Evolutionary conservation across 1,140 invertebrate species (phyloP).

Genomic region (Ips nitidus): DNA sequence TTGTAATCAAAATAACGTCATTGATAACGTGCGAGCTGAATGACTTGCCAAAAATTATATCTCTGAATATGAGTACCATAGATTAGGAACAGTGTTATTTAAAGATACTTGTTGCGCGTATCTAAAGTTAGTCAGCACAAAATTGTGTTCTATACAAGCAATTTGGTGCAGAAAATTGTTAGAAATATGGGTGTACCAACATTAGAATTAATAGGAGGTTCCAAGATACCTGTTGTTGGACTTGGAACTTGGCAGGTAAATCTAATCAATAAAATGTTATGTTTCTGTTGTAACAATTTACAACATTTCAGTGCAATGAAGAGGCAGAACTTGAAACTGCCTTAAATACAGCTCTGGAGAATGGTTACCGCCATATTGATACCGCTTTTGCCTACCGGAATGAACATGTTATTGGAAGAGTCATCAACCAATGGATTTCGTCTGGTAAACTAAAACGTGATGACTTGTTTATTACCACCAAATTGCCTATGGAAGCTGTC

Average conservation of each 20-base stretch:
- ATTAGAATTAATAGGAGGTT: constrained; percentile 14
- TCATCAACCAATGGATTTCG: constrained; percentile 71
- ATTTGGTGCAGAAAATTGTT: too few relatives aligned
- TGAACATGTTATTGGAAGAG: constrained; percentile 74
- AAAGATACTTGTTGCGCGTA: too few relatives aligned
- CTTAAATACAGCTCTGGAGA: constrained; percentile 64
- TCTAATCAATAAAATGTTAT: background rate
- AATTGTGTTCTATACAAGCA: too few relatives aligned
- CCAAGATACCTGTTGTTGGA: constrained; percentile 37
- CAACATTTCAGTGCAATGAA: constrained; percentile 15
- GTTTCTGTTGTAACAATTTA: background rate
- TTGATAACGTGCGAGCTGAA: too few relatives aligned
- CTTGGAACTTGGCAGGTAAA: constrained; percentile 41
- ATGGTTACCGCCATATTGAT: constrained; percentile 72
- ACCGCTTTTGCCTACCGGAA: constrained; percentile 75
- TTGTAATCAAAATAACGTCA: too few relatives aligned
- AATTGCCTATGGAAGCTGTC: constrained; percentile 59
- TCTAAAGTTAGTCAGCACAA: too few relatives aligned
- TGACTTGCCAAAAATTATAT: too few relatives aligned
- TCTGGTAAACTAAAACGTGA: constrained; percentile 67
- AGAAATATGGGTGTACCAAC: constrained; percentile 9
- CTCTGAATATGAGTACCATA: too few relatives aligned
- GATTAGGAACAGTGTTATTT: too few relatives aligned
- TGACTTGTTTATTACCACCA: constrained; percentile 83
- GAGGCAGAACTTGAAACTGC: constrained; percentile 67